A percentile compares a stretch with the other conserved stretches of the same genome.
phyloP scores from a whole-genome alignment of 2,888 invertebrate species.

The Lepidochrysops patricia region DNA sequence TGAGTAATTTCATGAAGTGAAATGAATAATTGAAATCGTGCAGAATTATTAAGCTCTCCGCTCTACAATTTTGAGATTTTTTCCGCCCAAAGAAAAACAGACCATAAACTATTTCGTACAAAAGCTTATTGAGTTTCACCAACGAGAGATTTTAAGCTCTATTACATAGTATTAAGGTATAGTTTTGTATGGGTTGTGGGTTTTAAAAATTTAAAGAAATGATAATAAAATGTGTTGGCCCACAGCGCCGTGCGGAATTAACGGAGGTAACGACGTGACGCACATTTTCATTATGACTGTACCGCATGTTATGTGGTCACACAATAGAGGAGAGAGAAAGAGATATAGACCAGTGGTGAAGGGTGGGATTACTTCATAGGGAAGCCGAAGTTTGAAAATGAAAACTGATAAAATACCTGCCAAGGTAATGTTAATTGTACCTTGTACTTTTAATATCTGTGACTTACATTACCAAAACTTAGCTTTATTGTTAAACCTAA shows the following conservation, averaged over 20 bases:
- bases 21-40: background rate
- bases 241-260: background rate
- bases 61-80: constrained; percentile 5
- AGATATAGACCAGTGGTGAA: no score
- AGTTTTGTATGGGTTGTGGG: background rate
- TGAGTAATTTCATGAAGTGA: no score
- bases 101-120: background rate
- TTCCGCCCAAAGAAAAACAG: background rate
- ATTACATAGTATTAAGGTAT: background rate
- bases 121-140: background rate
- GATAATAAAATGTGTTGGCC: background rate
- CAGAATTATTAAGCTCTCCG: background rate
- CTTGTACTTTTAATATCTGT: no score
- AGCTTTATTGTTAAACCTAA: no score
- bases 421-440: no score
- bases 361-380: no score
- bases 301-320: background rate
- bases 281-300: background rate
- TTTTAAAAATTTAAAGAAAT: constrained; percentile 1
- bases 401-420: no score
- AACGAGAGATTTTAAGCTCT: background rate
- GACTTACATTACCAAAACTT: no score
- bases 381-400: no score
- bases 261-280: background rate
- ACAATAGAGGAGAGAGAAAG: no score